phyloP scores from a whole-genome alignment of 2,888 invertebrate genomes.

The Platycheirus rosarum region DNA sequence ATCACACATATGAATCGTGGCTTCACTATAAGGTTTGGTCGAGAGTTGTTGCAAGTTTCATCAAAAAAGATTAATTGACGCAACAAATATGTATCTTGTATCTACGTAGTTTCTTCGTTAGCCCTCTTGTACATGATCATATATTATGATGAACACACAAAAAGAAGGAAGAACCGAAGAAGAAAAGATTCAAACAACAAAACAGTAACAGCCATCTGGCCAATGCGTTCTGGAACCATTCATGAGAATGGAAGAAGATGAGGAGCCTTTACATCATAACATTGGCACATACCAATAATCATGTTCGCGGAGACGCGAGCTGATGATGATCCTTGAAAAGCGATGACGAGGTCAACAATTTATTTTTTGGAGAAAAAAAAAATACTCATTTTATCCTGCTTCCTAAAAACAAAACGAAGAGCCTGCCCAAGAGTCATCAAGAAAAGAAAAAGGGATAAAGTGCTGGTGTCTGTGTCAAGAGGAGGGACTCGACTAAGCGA shows the following conservation, averaged over 20 bases:
- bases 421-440: slow-evolving; percentile 14
- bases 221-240: slow-evolving; percentile 39
- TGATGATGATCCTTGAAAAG: slow-evolving; percentile 40
- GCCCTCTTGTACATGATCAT: slow-evolving; percentile 9
- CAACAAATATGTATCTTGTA: slow-evolving; percentile 59
- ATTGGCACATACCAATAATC: slow-evolving; percentile 74
- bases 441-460: slow-evolving; percentile 52
- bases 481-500: slow-evolving; percentile 75
- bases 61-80: slow-evolving; percentile 74
- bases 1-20: slow-evolving; percentile 57
- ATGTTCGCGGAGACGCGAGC: slow-evolving; percentile 37
- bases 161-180: slow-evolving; percentile 3
- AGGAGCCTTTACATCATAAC: slow-evolving; percentile 68
- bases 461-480: slow-evolving; percentile 53
- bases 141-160: slow-evolving; percentile 25
- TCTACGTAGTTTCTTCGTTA: slow-evolving; percentile 53
- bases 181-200: slow-evolving; percentile 16
- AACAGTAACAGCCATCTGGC: slow-evolving; percentile 64
- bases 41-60: slow-evolving; percentile 51
- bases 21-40: slow-evolving; percentile 36
- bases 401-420: slow-evolving; percentile 48
- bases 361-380: slow-evolving; percentile 53
- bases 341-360: slow-evolving; percentile 71
- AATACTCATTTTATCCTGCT: slow-evolving; percentile 50
- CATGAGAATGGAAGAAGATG: slow-evolving; percentile 10